These are phyloP conservation scores for Sipha maydis DNA, from an alignment of 2,888 invertebrate species.

Conservation along the genomic window DNA sequence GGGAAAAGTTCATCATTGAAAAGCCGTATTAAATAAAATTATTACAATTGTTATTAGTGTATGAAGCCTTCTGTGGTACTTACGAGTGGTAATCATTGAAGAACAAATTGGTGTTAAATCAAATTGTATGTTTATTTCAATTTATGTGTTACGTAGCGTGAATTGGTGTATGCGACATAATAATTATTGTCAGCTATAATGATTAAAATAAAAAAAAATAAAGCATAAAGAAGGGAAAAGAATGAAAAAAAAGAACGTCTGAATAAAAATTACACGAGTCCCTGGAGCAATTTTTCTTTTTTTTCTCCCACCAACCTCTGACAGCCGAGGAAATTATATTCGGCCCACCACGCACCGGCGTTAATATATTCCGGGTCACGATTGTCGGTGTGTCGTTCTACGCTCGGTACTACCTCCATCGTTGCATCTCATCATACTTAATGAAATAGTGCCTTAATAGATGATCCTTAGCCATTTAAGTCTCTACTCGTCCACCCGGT, in stretches of 20 bases:
- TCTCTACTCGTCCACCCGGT: not conserved
- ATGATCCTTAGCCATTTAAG: slow-evolving; percentile 40
- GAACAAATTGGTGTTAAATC: too few species aligned
- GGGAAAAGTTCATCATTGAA: too few species aligned
- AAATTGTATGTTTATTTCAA: too few species aligned
- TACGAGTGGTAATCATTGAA: too few species aligned
- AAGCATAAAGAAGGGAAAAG: not conserved
- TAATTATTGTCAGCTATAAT: not conserved
- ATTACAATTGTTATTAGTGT: too few species aligned
- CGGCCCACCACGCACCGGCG: not conserved
- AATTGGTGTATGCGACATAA: not conserved
- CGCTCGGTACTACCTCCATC: not conserved
- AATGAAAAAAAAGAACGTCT: not conserved
- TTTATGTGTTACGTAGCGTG: too few species aligned
- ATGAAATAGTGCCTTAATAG: slow-evolving; percentile 48
- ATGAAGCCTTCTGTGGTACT: too few species aligned
- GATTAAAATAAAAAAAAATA: not conserved
- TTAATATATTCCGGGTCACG: slow-evolving; percentile 60
- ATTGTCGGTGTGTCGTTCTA: slow-evolving; percentile 7
- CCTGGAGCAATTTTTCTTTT: not conserved
- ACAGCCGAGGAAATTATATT: slow-evolving; percentile 49
- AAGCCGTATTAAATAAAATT: too few species aligned
- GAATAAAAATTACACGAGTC: not conserved
- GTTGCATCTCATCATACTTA: slow-evolving; percentile 8
- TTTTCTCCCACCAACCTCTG: not conserved